Evolutionary conservation across 2,113 vertebrate genomes (phyloP), one percentile per base, ranked within the genome.

Genomic region (Mastomys natalensis): DNA sequence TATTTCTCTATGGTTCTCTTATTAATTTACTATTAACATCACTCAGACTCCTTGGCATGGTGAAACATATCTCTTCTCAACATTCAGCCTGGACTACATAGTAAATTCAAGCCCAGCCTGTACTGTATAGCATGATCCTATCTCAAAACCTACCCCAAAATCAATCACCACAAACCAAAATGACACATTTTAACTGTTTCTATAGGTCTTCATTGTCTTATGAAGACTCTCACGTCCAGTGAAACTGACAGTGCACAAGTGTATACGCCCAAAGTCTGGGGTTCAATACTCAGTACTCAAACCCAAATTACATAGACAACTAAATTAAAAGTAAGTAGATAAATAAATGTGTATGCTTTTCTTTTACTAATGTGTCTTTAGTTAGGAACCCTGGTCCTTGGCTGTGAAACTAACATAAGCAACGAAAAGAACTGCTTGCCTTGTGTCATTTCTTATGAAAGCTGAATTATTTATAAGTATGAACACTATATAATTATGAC

Each of bases 371-470:
- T 70, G 31, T 90, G 26, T 78, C 37, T 85, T 93, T 86, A 90
- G 26, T 74, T 81, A 31, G 53, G 31, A n/a, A n/a, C 10, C 11
- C 66, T 53, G 6, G 4, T 31, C 9, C 29, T 53, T 29, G 7
- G 7, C 22, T 22, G 62, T 93, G 87, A 93, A 90, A n/a, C 11
- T 66, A 73, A 80, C 15, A 55, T n/a, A 34, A 24, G 45, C 9
- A 40, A 80, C 86, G 17, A 95, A 82, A 96, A 87, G 66, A 48
- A 90, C 22, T 66, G 9, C 88, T 89, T 89, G 29, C 76, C 72
- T 85, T 85, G 4, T 81, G 21, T 76, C 87, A 94, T 94, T 96
- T 95, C 93, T 86, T 92, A 73, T n/a, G 62, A n/a, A 87, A 92
- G 85, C 72, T 70, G 31, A 92, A 40, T 87, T 90, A 85, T 76